These are phyloP conservation scores for Bovichtus variegatus DNA, from an alignment of 2,797 vertebrate species.

Conservation along the genomic window DNA sequence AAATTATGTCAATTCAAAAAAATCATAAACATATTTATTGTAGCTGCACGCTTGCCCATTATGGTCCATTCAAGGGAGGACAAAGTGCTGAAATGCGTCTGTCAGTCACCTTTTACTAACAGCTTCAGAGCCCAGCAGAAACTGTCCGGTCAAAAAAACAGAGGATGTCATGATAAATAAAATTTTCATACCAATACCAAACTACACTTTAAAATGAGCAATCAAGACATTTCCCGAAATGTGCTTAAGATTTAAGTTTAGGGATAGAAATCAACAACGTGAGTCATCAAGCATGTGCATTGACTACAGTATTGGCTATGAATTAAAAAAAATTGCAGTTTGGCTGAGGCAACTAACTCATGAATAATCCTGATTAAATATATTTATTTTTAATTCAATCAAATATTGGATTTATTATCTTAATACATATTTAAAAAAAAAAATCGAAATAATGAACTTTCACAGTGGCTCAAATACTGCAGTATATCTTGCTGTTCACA, in stretches of 20 bases:
- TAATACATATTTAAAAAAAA: not conserved
- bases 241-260: not conserved
- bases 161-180: not conserved
- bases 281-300: not conserved
- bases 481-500: not conserved
- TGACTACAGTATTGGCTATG: not conserved
- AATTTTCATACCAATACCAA: not conserved
- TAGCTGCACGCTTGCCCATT: not conserved
- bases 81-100: not conserved
- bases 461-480: not conserved
- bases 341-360: not conserved
- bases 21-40: not conserved
- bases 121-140: not conserved
- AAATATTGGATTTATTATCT: not conserved
- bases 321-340: too few relatives aligned
- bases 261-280: not conserved
- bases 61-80: not conserved
- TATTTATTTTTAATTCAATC: not conserved
- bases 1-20: conserved; percentile 1
- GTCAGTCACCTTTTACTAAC: conserved; percentile 8
- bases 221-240: not conserved
- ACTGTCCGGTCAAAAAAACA: not conserved
- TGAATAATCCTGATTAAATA: not conserved
- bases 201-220: not conserved
- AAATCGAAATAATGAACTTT: not conserved